Evolutionary conservation across 1,140 invertebrate genomes (phyloP), one percentile per base, ranked within the genome.

Genomic region (Diploscapter pachys): DNA sequence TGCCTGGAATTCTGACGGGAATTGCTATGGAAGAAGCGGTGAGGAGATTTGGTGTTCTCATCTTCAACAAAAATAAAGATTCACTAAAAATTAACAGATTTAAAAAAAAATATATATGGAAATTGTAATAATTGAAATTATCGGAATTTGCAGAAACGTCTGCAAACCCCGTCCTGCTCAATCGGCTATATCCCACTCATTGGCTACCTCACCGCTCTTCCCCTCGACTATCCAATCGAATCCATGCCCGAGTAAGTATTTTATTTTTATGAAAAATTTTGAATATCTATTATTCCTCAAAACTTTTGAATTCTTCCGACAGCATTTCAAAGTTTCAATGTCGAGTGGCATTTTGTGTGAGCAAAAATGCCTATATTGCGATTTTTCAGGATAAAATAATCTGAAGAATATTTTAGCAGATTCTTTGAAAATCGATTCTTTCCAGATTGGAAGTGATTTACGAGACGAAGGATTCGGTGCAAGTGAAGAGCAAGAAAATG

Each of bases 111-210:
- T n/a, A 31, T 31, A 31, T 31, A 31, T 31, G 1, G 31, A 31
- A 31, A 31, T 31, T 31, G 31, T 31, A 31, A 1, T 31, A 31
- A 31, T 31, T 31, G 31, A 31, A 31, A 31, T 31, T 31, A 31
- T 31, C 31, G 0, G 31, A 31, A 31, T 31, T 31, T 31, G 31
- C 31, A 31, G 31, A 53, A 68, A n/a, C 71, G 71, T 13, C 70
- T 81, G 49, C 59, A 54, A 6, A 68, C 83, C 5, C 69, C 67
- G 6, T n/a, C 76, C 8, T 85, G 81, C 53, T 73, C 69, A 5
- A 79, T 85, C 59, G 81, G 69, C 9, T 85, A 85, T 66, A 57
- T 85, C 49, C 83, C 83, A 31, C 81, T 85, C 49, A 73, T 85
- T 57, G 83, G 83, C n/a, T 84, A 82, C 63, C 59, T 84, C 55